Evolutionary conservation across 2,888 invertebrate species (phyloP), one percentile per base, ranked within the genome.

Genomic region (Lymantria dispar): DNA sequence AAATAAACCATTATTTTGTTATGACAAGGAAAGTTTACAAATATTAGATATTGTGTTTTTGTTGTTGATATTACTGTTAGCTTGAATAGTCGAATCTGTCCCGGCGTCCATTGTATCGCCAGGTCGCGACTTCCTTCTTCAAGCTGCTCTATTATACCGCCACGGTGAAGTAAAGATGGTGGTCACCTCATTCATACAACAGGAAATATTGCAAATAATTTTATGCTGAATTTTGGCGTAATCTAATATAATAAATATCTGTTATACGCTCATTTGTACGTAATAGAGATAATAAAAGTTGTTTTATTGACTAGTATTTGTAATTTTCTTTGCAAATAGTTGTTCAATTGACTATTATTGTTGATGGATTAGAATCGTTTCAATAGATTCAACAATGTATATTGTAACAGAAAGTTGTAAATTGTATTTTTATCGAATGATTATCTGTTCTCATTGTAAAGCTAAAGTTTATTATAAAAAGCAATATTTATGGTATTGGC

Each of bases 181-280:
- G 14, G 30, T n/a, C 33, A 30, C 36, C 29, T 8, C 36, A 10
- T 22, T 22, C 22, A 36, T 37, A 30, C 52, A 57, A 51, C 56
- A 51, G 68, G 62, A 68, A 65, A 52, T 68, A 60, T 57, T 48
- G 60, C 56, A 60, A 68, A 50, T 45, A 37, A 54, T 48, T 57
- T 56, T 50, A 50, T 56, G 55, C 49, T 40, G 22, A 52, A 52
- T 61, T 56, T 68, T 33, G 42, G 33, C 45, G 45, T 49, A 54
- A 56, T 50, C 47, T 47, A 45, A 14, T 36, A 30, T 43, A 53
- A 52, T 55, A 12, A 52, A 15, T 40, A 45, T 55, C 58, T 49
- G 50, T 48, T 52, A 43, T 33, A 41, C 46, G 38, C 39, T 39
- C 11, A 51, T 56, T 57, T 42, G 13, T 1, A 9, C 30, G 14